Percentiles rank a stretch among this genome's conserved stretches.
phyloP scores from a whole-genome alignment of 2,888 invertebrate species.

The Nemotelus pantherinus region DNA sequence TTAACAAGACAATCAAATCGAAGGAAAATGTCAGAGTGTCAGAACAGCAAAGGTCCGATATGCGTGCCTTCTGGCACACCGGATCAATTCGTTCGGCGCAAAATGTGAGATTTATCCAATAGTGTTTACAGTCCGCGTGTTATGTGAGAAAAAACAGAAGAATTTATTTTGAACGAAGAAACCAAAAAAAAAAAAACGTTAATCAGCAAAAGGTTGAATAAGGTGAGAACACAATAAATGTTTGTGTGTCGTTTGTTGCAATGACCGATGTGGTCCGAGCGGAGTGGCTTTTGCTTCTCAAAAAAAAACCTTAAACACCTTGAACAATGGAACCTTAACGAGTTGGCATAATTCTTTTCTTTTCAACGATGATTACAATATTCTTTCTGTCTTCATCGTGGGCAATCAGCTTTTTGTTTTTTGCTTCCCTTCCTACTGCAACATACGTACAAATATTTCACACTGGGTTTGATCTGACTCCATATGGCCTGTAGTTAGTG shows the following conservation, averaged over 20 bases:
- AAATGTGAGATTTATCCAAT: not conserved
- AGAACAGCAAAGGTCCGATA: slow-evolving; percentile 21
- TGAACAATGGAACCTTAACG: slow-evolving; percentile 48
- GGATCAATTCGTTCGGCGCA: slow-evolving; percentile 14
- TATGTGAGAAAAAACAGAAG: slow-evolving; percentile 21
- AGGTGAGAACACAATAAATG: slow-evolving; percentile 40
- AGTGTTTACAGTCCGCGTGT: not conserved
- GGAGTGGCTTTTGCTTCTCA: not conserved
- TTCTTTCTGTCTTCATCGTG: slow-evolving; percentile 37
- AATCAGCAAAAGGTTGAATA: slow-evolving; percentile 40
- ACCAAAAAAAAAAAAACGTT: slow-evolving; percentile 17
- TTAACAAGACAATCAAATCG: too few relatives aligned
- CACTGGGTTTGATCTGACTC: not conserved
- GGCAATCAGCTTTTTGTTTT: slow-evolving; percentile 41
- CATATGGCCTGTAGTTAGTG: too few relatives aligned
- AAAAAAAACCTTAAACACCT: slow-evolving; percentile 42
- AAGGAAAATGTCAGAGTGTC: too few relatives aligned
- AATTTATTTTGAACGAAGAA: not conserved
- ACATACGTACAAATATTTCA: not conserved
- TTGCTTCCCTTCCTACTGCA: not conserved
- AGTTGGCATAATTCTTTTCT: slow-evolving; percentile 46
- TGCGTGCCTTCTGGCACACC: slow-evolving; percentile 33
- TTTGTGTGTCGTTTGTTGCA: not conserved
- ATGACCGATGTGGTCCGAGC: not conserved
- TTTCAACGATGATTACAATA: slow-evolving; percentile 36